Conservation (phyloP, 2,797 vertebrate genomes). For the Hydrocynus forskahlii region DNA sequence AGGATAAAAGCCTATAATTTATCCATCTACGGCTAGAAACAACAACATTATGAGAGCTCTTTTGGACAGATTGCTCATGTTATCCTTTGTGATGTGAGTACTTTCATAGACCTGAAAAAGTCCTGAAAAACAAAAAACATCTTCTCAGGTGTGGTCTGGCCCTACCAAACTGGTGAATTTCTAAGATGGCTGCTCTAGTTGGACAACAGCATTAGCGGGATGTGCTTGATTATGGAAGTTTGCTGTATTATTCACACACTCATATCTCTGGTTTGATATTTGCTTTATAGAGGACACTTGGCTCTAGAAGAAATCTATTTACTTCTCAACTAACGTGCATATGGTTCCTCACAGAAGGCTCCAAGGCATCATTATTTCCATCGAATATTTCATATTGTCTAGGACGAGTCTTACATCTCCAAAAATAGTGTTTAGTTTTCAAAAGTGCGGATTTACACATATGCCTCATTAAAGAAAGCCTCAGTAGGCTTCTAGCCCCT, state of each 20-base stretch:
- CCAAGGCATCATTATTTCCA: background rate
- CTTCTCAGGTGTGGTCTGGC: too few relatives aligned
- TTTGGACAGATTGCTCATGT: too few relatives aligned
- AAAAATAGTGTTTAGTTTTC: background rate
- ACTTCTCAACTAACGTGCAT: background rate
- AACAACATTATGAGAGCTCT: too few relatives aligned
- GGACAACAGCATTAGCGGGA: background rate
- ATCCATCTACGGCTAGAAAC: too few relatives aligned
- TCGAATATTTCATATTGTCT: constrained; percentile 3
- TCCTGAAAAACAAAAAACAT: too few relatives aligned
- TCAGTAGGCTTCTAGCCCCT: background rate
- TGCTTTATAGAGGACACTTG: background rate
- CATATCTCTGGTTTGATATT: background rate
- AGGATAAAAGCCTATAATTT: too few relatives aligned
- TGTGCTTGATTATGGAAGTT: background rate
- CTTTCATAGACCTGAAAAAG: too few relatives aligned
- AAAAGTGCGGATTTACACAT: background rate
- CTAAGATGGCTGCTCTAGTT: too few relatives aligned
- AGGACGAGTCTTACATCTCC: background rate
- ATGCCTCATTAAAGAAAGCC: constrained; percentile 13
- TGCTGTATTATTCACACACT: background rate
- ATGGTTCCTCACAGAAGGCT: constrained; percentile 7
- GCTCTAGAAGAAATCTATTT: background rate
- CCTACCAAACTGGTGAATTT: too few relatives aligned
- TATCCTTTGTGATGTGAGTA: too few relatives aligned